A percentile compares a stretch with the other conserved stretches of the same genome.
Evolutionary conservation across 2,113 vertebrate genomes (phyloP).

Genomic region (Phrynosoma blainvillii): DNA sequence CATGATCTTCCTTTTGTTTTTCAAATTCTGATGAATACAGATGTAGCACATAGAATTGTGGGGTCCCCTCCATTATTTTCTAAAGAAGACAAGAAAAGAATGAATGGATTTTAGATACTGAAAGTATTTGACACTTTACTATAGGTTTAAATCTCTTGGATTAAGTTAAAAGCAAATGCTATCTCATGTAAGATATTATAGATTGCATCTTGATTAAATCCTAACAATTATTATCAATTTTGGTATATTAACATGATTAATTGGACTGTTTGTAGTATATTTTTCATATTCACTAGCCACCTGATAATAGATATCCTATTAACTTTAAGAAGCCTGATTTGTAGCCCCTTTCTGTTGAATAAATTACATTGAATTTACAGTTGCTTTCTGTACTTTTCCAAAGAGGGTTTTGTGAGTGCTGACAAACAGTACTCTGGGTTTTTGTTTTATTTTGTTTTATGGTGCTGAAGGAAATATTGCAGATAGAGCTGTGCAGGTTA

Average conservation of each 20-base stretch:
- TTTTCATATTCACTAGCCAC: background rate
- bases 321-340: slow-evolving; percentile 53
- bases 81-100: background rate
- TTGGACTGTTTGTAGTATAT: slow-evolving; percentile 9
- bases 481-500: slow-evolving; percentile 56
- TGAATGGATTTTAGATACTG: background rate
- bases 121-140: background rate
- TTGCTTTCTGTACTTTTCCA: slow-evolving; percentile 54
- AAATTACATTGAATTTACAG: slow-evolving; percentile 66
- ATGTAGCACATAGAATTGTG: no score
- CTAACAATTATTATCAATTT: slow-evolving; percentile 38
- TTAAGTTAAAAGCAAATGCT: slow-evolving; percentile 8
- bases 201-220: slow-evolving; percentile 25
- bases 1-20: background rate
- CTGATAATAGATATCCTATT: slow-evolving; percentile 48
- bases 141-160: background rate
- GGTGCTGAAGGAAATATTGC: slow-evolving; percentile 37
- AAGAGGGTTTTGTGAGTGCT: slow-evolving; percentile 48
- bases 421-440: slow-evolving; percentile 44
- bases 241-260: slow-evolving; percentile 56
- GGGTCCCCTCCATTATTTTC: background rate
- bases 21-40: background rate
- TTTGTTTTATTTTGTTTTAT: slow-evolving; percentile 46
- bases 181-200: slow-evolving; percentile 9
- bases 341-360: slow-evolving; percentile 51